Percentiles rank a stretch among this genome's conserved stretches.
Evolutionary conservation across 1,140 invertebrate genomes (phyloP).

Genomic region (Trachymyrmex septentrionalis): DNA sequence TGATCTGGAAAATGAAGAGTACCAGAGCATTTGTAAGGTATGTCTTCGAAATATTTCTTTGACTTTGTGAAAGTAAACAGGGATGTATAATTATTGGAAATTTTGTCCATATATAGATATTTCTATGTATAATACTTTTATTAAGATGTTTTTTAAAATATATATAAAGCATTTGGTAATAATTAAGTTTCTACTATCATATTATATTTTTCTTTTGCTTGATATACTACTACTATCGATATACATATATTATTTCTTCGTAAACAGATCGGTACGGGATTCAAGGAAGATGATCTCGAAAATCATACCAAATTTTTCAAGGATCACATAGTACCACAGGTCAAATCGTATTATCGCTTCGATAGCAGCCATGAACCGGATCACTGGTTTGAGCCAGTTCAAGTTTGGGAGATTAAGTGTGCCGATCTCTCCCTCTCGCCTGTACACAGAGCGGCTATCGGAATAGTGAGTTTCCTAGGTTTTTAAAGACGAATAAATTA

Average conservation of each 20-base stretch:
- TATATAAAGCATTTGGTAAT: background rate
- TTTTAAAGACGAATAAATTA: background rate
- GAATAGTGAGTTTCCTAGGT: slow-evolving; percentile 88
- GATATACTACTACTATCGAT: slow-evolving; percentile 3
- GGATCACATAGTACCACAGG: slow-evolving; percentile 90
- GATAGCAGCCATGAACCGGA: slow-evolving; percentile 94
- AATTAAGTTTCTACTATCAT: background rate
- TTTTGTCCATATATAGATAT: slow-evolving; percentile 5
- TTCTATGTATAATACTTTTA: background rate
- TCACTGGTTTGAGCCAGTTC: slow-evolving; percentile 97
- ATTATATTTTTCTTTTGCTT: slow-evolving; percentile 11
- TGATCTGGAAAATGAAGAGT: slow-evolving; percentile 97
- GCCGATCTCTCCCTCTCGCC: slow-evolving; percentile 99
- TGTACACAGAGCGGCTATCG: slow-evolving; percentile 95
- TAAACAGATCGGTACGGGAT: slow-evolving; percentile 97
- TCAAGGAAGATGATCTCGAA: slow-evolving; percentile 96
- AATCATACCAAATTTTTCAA: slow-evolving; percentile 93
- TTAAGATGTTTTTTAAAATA: background rate
- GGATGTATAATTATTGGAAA: background rate
- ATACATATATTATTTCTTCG: slow-evolving; percentile 64
- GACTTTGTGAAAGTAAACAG: background rate
- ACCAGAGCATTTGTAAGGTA: slow-evolving; percentile 96
- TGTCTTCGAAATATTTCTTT: background rate
- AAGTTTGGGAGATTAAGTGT: slow-evolving; percentile 99
- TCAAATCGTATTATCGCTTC: slow-evolving; percentile 95